phyloP scores from a whole-genome alignment of 2,113 vertebrate species.

The Cavia aperea region DNA sequence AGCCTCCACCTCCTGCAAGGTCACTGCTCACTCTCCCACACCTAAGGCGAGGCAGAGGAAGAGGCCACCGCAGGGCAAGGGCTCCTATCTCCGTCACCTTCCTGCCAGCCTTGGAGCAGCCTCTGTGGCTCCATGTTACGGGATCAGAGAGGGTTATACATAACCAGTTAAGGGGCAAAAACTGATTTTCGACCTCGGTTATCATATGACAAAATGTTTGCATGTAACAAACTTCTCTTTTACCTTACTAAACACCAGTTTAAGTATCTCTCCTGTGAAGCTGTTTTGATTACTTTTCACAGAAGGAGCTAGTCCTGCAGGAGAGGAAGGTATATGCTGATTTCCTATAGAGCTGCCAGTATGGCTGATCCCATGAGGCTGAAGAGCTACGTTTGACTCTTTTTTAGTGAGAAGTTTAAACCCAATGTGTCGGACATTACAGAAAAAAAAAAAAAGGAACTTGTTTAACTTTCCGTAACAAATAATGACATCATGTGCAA shows the following conservation, averaged over 20 bases:
- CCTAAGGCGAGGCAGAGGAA: too few relatives aligned
- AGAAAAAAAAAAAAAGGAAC: neutral
- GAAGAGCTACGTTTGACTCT: neutral
- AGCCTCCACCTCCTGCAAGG: neutral
- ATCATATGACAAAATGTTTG: neutral
- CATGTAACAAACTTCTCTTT: neutral
- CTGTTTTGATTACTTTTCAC: neutral
- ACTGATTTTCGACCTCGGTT: neutral
- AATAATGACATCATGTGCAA: neutral
- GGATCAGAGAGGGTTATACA: neutral
- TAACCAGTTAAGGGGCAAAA: neutral
- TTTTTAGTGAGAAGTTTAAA: conserved; percentile 20
- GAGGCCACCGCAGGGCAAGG: neutral
- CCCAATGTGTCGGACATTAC: neutral
- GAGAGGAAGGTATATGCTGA: neutral
- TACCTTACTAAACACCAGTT: neutral
- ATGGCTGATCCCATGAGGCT: neutral
- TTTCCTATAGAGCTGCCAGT: neutral
- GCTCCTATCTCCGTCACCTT: neutral
- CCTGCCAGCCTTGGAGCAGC: neutral
- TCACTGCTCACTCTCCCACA: neutral
- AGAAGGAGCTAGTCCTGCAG: neutral
- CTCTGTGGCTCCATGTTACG: neutral
- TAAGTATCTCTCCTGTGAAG: neutral
- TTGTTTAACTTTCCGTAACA: neutral